phyloP scores from a whole-genome alignment of 2,888 invertebrate species.

The Lepas anatifera region DNA sequence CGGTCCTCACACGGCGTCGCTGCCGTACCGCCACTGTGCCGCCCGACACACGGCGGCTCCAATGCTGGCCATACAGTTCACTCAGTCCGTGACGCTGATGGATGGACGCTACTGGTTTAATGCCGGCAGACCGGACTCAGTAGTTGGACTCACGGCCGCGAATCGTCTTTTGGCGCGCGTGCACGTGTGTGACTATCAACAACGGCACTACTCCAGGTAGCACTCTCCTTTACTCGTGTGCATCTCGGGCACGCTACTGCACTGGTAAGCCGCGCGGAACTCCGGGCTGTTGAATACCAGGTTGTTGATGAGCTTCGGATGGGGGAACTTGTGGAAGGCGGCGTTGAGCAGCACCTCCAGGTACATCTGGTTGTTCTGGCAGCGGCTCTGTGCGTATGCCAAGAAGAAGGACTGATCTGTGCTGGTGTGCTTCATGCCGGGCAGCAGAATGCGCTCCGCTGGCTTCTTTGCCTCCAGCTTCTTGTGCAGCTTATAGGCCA shows the following conservation, averaged over 20 bases:
- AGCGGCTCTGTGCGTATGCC: conserved; percentile 11
- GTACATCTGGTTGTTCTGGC: conserved; percentile 8
- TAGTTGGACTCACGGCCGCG: neutral
- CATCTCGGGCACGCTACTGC: neutral
- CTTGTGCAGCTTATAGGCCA: conserved; percentile 12
- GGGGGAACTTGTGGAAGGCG: conserved; percentile 11
- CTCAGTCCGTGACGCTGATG: neutral
- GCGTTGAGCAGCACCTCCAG: conserved; percentile 9
- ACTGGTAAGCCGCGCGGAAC: neutral
- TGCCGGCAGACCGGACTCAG: too few species aligned
- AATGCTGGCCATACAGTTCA: neutral
- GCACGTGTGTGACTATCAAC: neutral
- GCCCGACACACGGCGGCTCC: neutral
- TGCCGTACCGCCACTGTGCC: neutral
- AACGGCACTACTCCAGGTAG: neutral
- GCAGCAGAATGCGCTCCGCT: neutral
- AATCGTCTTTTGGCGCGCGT: too few species aligned
- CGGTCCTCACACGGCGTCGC: neutral
- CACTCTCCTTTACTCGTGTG: neutral
- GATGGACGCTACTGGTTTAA: neutral
- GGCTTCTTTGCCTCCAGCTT: neutral
- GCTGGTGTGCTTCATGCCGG: conserved; percentile 6
- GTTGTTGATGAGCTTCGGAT: conserved; percentile 11
- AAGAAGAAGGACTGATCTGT: conserved; percentile 12
- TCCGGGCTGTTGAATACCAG: conserved; percentile 4